A percentile compares a stretch with the other conserved stretches of the same genome.
Conservation (phyloP, 2,797 vertebrate genomes). For the Pseudomugil gertrudae region DNA sequence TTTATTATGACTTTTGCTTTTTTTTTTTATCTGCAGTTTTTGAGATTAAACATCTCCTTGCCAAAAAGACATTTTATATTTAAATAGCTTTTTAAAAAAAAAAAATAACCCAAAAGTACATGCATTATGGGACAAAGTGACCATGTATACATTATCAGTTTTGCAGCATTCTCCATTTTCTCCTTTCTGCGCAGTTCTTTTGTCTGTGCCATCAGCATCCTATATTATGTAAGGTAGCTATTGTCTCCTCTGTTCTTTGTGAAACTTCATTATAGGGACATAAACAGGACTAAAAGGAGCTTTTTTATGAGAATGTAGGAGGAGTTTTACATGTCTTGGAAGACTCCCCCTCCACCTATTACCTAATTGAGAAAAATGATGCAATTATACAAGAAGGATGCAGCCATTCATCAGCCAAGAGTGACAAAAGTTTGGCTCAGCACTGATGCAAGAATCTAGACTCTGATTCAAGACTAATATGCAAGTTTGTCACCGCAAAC, state of each 20-base stretch:
- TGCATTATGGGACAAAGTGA: not conserved
- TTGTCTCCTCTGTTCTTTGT: conserved; percentile 38
- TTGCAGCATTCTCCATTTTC: conserved; percentile 9
- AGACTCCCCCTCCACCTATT: not conserved
- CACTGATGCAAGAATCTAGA: conserved; percentile 34
- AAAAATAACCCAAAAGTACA: not conserved
- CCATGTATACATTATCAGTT: not conserved
- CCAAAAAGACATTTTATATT: not conserved
- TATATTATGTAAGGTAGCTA: conserved; percentile 56
- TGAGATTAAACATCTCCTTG: not conserved
- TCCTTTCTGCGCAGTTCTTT: conserved; percentile 27
- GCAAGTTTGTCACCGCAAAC: not conserved
- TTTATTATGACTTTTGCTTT: not conserved
- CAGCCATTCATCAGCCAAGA: conserved; percentile 50
- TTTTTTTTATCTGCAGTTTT: not conserved
- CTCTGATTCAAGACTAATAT: conserved; percentile 8
- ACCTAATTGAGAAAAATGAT: conserved; percentile 57
- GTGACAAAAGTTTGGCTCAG: conserved; percentile 44
- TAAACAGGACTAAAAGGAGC: conserved; percentile 43
- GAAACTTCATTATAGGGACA: conserved; percentile 37
- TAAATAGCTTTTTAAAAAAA: not conserved
- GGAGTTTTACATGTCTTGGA: conserved; percentile 25
- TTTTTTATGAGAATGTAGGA: not conserved
- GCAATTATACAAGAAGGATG: conserved; percentile 59
- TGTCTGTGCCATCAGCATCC: conserved; percentile 37